phyloP scores from a whole-genome alignment of 92 coral and sea anemone genomes.

The Phenganax marumi region DNA sequence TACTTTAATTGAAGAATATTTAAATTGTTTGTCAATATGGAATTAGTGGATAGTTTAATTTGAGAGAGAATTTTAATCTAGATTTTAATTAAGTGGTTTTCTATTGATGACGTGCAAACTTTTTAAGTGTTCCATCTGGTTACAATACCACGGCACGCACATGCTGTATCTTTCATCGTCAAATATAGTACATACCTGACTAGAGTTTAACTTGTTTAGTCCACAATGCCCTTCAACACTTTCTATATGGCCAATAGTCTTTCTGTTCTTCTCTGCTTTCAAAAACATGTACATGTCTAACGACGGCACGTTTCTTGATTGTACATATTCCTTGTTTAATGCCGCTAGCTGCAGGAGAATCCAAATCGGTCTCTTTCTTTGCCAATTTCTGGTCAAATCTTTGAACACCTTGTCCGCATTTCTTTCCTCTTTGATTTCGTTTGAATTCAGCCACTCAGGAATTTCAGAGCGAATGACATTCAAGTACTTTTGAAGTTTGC shows the following conservation, averaged over 20 bases:
- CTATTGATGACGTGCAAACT: conserved; percentile 1
- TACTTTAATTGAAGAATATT: not conserved
- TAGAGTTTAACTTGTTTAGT: conserved; percentile 21
- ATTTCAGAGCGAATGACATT: conserved; percentile 15
- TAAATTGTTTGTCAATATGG: not conserved
- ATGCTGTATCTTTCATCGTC: not conserved
- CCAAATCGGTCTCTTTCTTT: conserved; percentile 38
- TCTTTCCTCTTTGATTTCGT: not conserved
- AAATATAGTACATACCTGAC: conserved; percentile 19
- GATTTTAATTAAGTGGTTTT: not conserved
- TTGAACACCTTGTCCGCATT: conserved; percentile 15
- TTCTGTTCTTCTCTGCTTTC: conserved; percentile 5
- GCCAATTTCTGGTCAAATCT: conserved; percentile 31
- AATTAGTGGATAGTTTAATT: not conserved
- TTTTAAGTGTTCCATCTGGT: not conserved
- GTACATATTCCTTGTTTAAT: conserved; percentile 19
- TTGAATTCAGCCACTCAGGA: conserved; percentile 35
- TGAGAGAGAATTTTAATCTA: too few relatives aligned
- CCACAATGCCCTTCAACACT: conserved; percentile 26
- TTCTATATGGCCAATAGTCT: conserved; percentile 17
- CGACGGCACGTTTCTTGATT: not conserved
- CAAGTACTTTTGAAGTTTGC: conserved; percentile 15
- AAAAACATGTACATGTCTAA: conserved; percentile 19
- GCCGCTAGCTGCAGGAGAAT: conserved; percentile 24
- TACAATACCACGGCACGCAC: conserved; percentile 4